These are phyloP conservation scores for Drosophila merina DNA, from an alignment of 2,888 invertebrate genomes.

Conservation along the genomic window DNA sequence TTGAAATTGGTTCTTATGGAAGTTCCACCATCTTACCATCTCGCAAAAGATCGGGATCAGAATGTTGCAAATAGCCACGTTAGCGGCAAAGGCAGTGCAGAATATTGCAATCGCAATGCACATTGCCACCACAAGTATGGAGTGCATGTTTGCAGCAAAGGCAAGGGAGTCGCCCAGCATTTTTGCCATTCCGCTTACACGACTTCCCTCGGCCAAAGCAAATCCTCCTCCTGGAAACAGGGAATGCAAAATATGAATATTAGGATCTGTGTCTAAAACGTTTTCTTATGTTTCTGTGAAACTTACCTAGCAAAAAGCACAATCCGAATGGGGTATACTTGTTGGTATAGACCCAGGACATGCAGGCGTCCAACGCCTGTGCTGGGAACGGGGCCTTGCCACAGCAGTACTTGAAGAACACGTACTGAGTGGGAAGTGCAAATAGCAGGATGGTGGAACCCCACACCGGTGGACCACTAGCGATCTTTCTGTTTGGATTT, in stretches of 20 bases:
- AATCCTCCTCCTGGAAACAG: slow-evolving; percentile 90
- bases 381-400: slow-evolving; percentile 56
- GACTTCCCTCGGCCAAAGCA: slow-evolving; percentile 93
- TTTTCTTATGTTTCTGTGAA: too few species aligned
- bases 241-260: not conserved
- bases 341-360: slow-evolving; percentile 92
- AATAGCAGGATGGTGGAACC: slow-evolving; percentile 91
- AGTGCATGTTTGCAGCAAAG: slow-evolving; percentile 86
- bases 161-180: slow-evolving; percentile 89
- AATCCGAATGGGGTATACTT: slow-evolving; percentile 94
- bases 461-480: slow-evolving; percentile 88
- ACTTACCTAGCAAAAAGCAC: slow-evolving; percentile 89
- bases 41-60: slow-evolving; percentile 91
- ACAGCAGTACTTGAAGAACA: slow-evolving; percentile 88
- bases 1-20: too few species aligned
- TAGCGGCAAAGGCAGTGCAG: slow-evolving; percentile 90
- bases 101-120: slow-evolving; percentile 89
- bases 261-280: too few species aligned
- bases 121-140: slow-evolving; percentile 87
- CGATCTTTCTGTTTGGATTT: slow-evolving; percentile 52
- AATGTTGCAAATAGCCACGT: slow-evolving; percentile 94
- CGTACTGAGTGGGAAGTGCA: slow-evolving; percentile 90
- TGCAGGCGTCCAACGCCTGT: slow-evolving; percentile 86
- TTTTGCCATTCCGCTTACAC: slow-evolving; percentile 89
- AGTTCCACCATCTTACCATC: slow-evolving; percentile 84